These are phyloP conservation scores for Astropecten irregularis DNA, from an alignment of 53 echinoderm and acorn worm genomes.

Conservation along the genomic window DNA sequence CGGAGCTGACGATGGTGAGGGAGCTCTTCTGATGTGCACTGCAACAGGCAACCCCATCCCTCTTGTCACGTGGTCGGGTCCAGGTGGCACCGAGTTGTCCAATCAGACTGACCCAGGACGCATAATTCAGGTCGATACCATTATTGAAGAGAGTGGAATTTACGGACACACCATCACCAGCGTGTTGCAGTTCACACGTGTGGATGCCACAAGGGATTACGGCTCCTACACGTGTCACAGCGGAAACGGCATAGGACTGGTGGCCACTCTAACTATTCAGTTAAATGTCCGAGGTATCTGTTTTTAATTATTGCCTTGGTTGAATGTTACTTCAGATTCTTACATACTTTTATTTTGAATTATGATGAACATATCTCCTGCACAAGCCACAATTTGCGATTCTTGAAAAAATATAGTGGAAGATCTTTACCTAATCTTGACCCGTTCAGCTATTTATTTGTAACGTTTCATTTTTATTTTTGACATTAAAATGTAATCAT, in stretches of 20 bases:
- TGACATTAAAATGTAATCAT: no score
- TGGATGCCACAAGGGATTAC: not conserved
- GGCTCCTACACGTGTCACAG: not conserved
- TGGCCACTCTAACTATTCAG: not conserved
- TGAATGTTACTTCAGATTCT: no score
- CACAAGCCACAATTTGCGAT: no score
- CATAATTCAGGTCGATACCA: not conserved
- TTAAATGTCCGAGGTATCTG: not conserved
- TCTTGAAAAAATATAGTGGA: no score
- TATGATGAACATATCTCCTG: no score
- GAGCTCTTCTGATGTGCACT: constrained; percentile 26
- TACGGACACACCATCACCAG: not conserved
- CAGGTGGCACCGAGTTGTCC: not conserved
- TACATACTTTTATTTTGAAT: no score
- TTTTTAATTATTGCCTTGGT: no score
- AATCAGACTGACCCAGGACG: not conserved
- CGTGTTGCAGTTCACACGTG: not conserved
- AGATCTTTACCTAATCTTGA: no score
- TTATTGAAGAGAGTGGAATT: not conserved
- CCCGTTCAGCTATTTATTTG: no score
- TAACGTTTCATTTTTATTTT: no score
- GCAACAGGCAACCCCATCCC: constrained; percentile 33
- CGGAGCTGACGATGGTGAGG: constrained; percentile 32
- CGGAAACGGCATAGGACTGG: not conserved
- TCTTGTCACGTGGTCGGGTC: constrained; percentile 35